Evolutionary conservation across 2,888 invertebrate genomes (phyloP).

Genomic region (Pseudococcus viburni): DNA sequence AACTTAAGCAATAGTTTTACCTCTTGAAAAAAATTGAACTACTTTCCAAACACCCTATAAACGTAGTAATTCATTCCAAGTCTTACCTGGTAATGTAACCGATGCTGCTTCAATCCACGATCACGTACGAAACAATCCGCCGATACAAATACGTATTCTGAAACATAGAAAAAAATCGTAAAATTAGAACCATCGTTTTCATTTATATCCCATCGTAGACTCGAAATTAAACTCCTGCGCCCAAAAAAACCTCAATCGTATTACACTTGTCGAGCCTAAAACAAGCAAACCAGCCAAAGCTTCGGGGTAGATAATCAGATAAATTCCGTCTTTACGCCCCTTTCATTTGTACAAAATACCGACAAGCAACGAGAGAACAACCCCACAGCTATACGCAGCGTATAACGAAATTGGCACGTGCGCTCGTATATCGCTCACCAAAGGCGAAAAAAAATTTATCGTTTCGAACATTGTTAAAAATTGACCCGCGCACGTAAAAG

Average conservation of each 20-base stretch:
- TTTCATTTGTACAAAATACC: constrained; percentile 38
- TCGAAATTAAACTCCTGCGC: background rate
- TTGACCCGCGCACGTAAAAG: constrained; percentile 35
- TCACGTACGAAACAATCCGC: too few relatives aligned
- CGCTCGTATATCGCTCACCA: constrained; percentile 27
- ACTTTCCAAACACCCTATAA: too few relatives aligned
- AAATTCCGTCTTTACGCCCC: constrained; percentile 35
- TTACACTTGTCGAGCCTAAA: background rate
- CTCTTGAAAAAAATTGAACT: too few relatives aligned
- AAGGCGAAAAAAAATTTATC: constrained; percentile 47
- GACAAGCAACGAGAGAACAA: background rate
- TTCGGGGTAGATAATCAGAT: constrained; percentile 13
- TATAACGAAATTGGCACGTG: constrained; percentile 29
- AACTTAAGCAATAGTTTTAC: too few relatives aligned
- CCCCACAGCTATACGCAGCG: background rate
- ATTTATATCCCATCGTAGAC: background rate
- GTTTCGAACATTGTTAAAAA: constrained; percentile 41
- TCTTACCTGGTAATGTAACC: too few relatives aligned
- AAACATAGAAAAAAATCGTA: background rate
- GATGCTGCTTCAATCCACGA: too few relatives aligned
- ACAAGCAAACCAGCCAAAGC: background rate
- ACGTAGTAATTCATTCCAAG: too few relatives aligned
- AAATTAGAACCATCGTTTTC: constrained; percentile 8
- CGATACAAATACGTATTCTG: background rate
- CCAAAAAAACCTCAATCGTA: background rate